Percentiles rank a stretch among this genome's conserved stretches.
Evolutionary conservation across 2,888 invertebrate species (phyloP).

Genomic region (Eucriotettix oculatus): DNA sequence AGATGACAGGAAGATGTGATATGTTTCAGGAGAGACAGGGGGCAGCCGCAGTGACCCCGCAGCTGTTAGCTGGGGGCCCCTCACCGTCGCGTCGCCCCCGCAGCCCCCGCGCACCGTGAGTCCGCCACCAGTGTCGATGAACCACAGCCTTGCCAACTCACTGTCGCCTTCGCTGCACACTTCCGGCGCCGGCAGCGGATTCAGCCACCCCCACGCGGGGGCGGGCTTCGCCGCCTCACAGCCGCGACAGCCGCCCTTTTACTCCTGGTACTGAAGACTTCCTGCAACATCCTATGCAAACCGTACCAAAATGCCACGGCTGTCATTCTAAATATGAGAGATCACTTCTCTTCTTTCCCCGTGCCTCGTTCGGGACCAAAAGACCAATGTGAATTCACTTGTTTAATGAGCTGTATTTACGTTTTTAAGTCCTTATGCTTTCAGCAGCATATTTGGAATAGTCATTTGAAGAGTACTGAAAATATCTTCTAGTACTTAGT

Average conservation of each 20-base stretch:
- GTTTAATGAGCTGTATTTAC: too few relatives aligned
- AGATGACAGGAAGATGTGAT: not conserved
- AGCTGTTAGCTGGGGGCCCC: not conserved
- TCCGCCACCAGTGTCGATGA: not conserved
- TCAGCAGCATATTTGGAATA: too few relatives aligned
- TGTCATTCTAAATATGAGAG: too few relatives aligned
- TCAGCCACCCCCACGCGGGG: not conserved
- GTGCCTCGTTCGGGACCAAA: too few relatives aligned
- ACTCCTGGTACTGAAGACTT: not conserved
- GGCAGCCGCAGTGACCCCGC: not conserved
- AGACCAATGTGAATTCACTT: too few relatives aligned
- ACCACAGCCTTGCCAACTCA: not conserved
- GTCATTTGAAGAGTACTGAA: too few relatives aligned
- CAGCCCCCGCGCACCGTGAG: not conserved
- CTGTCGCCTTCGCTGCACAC: too few relatives aligned
- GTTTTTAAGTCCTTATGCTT: too few relatives aligned
- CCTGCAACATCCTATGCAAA: not conserved
- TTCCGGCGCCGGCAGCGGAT: not conserved
- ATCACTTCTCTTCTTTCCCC: too few relatives aligned
- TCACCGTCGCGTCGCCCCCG: not conserved
- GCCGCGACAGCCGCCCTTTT: not conserved
- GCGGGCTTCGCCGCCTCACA: slow-evolving; percentile 1
- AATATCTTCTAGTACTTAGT: too few relatives aligned
- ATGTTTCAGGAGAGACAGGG: not conserved
- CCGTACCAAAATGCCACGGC: too few relatives aligned